phyloP scores from a whole-genome alignment of 2,797 vertebrate genomes.

The Coreius guichenoti region DNA sequence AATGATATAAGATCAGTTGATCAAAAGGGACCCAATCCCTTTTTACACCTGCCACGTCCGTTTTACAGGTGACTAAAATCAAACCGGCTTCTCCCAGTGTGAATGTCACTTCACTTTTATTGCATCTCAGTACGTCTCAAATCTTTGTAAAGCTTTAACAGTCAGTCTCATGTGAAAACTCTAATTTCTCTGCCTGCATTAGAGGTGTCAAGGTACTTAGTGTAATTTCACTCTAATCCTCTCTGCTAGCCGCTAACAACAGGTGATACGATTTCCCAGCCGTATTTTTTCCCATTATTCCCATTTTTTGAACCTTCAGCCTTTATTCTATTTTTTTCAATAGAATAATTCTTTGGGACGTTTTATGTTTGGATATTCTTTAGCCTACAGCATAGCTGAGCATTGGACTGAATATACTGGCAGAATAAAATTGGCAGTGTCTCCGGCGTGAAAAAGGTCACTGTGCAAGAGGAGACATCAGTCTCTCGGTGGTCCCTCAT shows the following conservation, averaged over 20 bases:
- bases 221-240: slow-evolving; percentile 63
- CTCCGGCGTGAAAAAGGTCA: slow-evolving; percentile 69
- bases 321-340: no score
- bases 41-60: slow-evolving; percentile 27
- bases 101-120: slow-evolving; percentile 50
- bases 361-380: slow-evolving; percentile 36
- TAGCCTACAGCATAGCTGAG: slow-evolving; percentile 1
- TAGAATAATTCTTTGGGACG: slow-evolving; percentile 31
- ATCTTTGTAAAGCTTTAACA: slow-evolving; percentile 57
- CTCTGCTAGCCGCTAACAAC: slow-evolving; percentile 53
- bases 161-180: slow-evolving; percentile 59
- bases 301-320: slow-evolving; percentile 27
- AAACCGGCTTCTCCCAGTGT: slow-evolving; percentile 31
- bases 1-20: slow-evolving; percentile 10
- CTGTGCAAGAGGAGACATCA: slow-evolving; percentile 62
- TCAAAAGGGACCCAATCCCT: slow-evolving; percentile 28
- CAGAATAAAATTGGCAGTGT: slow-evolving; percentile 49
- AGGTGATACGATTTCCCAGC: slow-evolving; percentile 49
- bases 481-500: slow-evolving; percentile 72
- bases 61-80: slow-evolving; percentile 45
- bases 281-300: slow-evolving; percentile 38
- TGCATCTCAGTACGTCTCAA: slow-evolving; percentile 52
- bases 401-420: slow-evolving; percentile 43
- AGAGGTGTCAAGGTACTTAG: slow-evolving; percentile 59
- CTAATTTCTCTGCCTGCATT: slow-evolving; percentile 55